Evolutionary conservation across 2,113 vertebrate genomes (phyloP).

Genomic region (Leucopsar rothschildi): DNA sequence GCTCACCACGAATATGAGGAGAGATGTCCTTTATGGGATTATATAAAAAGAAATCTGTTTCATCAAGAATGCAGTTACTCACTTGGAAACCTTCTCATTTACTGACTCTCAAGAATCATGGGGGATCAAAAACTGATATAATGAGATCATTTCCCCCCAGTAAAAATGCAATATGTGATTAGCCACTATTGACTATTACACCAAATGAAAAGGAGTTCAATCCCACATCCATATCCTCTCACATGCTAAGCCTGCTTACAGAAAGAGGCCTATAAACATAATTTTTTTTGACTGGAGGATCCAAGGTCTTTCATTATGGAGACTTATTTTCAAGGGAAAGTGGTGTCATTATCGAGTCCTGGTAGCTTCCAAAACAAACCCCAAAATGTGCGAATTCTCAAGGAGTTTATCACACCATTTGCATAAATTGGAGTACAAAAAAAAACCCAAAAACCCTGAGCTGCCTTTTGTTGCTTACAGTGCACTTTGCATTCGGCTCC

Average conservation of each 20-base stretch:
- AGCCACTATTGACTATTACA: constrained; percentile 39
- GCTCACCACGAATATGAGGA: constrained; percentile 6
- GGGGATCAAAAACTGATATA: constrained; percentile 19
- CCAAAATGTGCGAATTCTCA: neutral
- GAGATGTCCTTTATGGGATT: constrained; percentile 44
- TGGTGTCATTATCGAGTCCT: neutral
- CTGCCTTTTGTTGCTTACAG: neutral
- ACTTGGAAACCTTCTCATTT: constrained; percentile 47
- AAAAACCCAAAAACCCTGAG: neutral
- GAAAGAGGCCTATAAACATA: neutral
- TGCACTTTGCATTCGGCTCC: neutral
- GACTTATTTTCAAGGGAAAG: neutral
- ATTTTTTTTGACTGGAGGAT: neutral
- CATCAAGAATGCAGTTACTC: constrained; percentile 28
- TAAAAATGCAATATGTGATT: constrained; percentile 40
- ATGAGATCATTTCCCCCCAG: constrained; percentile 39
- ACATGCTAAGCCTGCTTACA: neutral
- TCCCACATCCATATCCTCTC: neutral
- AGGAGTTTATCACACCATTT: neutral
- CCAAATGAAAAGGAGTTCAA: constrained; percentile 11
- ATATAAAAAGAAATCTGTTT: constrained; percentile 42
- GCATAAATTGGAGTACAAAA: neutral
- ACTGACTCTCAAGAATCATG: neutral
- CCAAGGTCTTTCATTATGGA: neutral
- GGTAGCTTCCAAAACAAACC: neutral